phyloP scores from a whole-genome alignment of 2,113 vertebrate species.

The Sakesphorus luctuosus region DNA sequence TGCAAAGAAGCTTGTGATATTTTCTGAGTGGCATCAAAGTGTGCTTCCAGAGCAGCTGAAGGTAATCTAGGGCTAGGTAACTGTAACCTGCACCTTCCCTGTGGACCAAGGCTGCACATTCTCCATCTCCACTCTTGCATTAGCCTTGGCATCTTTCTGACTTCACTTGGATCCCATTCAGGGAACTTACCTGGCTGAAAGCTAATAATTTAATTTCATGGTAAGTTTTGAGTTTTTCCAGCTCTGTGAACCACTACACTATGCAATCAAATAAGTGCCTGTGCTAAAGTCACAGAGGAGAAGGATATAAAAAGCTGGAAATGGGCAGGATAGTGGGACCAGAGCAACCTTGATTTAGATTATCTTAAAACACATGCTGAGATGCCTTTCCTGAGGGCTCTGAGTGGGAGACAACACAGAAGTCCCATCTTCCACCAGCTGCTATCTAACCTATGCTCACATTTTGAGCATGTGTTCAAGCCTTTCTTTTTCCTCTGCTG shows the following conservation, averaged over 20 bases:
- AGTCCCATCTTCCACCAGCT: neutral
- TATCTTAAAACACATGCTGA: neutral
- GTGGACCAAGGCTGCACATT: neutral
- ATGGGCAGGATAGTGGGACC: neutral
- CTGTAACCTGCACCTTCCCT: neutral
- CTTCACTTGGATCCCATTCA: fast-evolving
- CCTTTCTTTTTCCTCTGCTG: neutral
- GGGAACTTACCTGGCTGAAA: neutral
- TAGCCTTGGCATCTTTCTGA: neutral
- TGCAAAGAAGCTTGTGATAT: neutral
- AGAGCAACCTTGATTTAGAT: neutral
- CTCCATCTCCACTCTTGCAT: neutral
- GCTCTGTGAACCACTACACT: neutral
- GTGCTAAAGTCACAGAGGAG: neutral
- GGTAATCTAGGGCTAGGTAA: neutral
- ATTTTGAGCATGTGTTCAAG: neutral
- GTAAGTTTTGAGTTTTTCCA: slow-evolving; percentile 1
- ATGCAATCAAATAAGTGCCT: neutral
- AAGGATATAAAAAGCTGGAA: neutral
- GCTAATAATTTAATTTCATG: slow-evolving; percentile 32
- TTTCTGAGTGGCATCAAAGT: neutral
- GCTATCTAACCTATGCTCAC: neutral
- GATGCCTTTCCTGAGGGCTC: neutral
- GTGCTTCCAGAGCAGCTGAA: neutral
- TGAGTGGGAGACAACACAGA: neutral